These are phyloP conservation scores for Bungarus multicinctus DNA, from an alignment of 2,113 vertebrate genomes.

Conservation along the genomic window DNA sequence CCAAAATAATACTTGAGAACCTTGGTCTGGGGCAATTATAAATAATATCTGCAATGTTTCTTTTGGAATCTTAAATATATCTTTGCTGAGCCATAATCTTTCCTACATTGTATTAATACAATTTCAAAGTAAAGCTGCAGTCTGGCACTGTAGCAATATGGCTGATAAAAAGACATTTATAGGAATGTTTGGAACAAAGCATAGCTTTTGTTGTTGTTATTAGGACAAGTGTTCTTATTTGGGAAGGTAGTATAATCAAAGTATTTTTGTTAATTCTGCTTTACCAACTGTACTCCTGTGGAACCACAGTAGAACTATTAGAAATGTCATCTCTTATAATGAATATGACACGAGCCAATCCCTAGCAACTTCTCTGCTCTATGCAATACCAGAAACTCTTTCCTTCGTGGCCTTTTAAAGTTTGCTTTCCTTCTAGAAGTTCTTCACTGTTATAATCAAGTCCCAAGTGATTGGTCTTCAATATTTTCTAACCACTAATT, in stretches of 20 bases:
- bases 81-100: background rate
- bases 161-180: background rate
- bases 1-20: background rate
- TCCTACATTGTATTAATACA: background rate
- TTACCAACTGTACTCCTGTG: background rate
- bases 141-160: conserved; percentile 11
- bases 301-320: background rate
- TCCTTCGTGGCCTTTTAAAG: background rate
- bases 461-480: conserved; percentile 3
- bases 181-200: background rate
- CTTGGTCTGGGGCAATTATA: background rate
- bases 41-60: background rate
- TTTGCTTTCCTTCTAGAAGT: conserved; percentile 35
- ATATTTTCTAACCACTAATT: conserved; percentile 23
- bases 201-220: background rate
- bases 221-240: background rate
- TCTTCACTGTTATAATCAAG: conserved; percentile 3
- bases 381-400: conserved; percentile 3
- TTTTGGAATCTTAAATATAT: background rate
- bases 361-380: background rate
- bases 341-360: conserved; percentile 19
- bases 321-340: conserved; percentile 21
- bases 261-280: conserved; percentile 11
- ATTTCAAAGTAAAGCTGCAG: conserved; percentile 9
- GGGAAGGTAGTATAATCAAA: conserved; percentile 23